These are phyloP conservation scores for Drosophila algonquin DNA, from an alignment of 2,888 invertebrate species.

Conservation along the genomic window DNA sequence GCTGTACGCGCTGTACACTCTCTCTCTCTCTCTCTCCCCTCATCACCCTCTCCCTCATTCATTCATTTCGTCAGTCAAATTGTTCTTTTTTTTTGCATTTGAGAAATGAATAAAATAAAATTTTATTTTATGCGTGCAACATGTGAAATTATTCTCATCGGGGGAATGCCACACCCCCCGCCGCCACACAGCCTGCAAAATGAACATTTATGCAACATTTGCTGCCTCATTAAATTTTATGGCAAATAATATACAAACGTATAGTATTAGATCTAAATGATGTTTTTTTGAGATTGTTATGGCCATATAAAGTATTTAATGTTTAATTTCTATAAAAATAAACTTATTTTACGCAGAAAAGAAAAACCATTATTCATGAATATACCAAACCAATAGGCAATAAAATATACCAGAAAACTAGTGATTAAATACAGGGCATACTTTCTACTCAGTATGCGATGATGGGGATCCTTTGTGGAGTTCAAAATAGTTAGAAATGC, in stretches of 20 bases:
- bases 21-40: not conserved
- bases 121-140: conserved; percentile 82
- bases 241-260: conserved; percentile 43
- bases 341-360: not conserved
- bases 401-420: not conserved
- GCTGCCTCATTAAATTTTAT: conserved; percentile 67
- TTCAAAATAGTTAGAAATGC: not conserved
- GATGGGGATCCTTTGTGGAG: not conserved
- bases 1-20: conserved; percentile 41
- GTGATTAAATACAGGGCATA: not conserved
- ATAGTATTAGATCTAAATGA: conserved; percentile 1
- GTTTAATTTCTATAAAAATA: not conserved
- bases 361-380: not conserved
- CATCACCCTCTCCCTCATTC: conserved; percentile 33
- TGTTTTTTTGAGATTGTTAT: not conserved
- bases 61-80: conserved; percentile 75
- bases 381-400: not conserved
- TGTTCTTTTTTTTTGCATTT: conserved; percentile 61
- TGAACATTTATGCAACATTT: conserved; percentile 40
- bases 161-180: conserved; percentile 1
- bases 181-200: not conserved
- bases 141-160: conserved; percentile 77
- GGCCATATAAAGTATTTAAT: conserved; percentile 3
- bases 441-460: not conserved
- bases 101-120: conserved; percentile 83